phyloP scores from a whole-genome alignment of 2,113 vertebrate species.

The Mystacornis crossleyi region DNA sequence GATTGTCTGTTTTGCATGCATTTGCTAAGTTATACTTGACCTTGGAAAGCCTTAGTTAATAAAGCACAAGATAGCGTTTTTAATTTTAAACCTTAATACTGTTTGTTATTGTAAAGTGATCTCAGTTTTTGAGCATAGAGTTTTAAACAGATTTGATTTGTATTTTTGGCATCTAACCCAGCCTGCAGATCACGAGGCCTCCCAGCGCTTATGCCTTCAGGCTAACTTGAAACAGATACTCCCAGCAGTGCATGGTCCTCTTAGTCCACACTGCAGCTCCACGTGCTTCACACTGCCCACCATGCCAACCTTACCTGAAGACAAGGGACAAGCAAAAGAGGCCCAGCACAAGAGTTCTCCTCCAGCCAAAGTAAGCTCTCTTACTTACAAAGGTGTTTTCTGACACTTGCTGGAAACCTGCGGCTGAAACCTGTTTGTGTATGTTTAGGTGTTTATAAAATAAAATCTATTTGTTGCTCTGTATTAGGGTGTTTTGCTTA shows the following conservation, averaged over 20 bases:
- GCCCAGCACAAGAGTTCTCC: conserved; percentile 77
- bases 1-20: not conserved
- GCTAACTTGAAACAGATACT: conserved; percentile 57
- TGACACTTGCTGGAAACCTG: not conserved
- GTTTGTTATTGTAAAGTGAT: conserved; percentile 58
- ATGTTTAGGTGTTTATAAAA: not conserved
- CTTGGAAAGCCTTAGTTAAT: conserved; percentile 40
- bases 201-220: conserved; percentile 49
- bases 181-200: conserved; percentile 69
- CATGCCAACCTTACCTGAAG: conserved; percentile 93
- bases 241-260: conserved; percentile 46
- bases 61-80: conserved; percentile 45
- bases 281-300: conserved; percentile 55
- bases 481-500: not conserved
- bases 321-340: conserved; percentile 88
- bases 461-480: not conserved
- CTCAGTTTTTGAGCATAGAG: conserved; percentile 23
- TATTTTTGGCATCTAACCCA: conserved; percentile 74
- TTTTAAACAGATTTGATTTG: conserved; percentile 70
- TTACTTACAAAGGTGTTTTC: not conserved
- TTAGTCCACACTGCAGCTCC: conserved; percentile 28
- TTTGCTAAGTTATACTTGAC: conserved; percentile 31
- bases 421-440: not conserved
- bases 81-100: conserved; percentile 50
- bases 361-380: conserved; percentile 76